These are phyloP conservation scores for Tympanuchus pallidicinctus DNA, from an alignment of 2,113 vertebrate species.

Conservation along the genomic window DNA sequence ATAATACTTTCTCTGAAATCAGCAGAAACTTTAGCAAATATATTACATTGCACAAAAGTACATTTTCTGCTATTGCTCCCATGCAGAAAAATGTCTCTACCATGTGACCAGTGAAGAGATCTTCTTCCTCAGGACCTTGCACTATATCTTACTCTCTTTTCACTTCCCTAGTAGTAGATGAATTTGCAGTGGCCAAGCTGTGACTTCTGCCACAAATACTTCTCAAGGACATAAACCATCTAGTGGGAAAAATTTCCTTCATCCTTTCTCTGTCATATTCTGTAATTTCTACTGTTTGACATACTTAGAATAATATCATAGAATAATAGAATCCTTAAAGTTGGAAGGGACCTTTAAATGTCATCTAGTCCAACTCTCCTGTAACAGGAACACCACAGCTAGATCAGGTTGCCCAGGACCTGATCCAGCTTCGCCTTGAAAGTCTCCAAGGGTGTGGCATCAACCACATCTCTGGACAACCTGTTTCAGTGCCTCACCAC, in stretches of 20 bases:
- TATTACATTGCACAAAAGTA: neutral
- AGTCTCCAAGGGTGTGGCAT: no score
- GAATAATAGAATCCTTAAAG: no score
- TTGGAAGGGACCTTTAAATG: no score
- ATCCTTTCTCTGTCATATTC: neutral
- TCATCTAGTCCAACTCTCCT: no score
- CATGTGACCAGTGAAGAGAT: rapidly evolving
- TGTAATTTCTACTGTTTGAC: neutral
- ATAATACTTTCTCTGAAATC: neutral
- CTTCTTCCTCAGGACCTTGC: neutral
- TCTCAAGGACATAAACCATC: neutral
- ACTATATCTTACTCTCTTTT: neutral
- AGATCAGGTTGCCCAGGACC: no score
- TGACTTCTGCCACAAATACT: neutral
- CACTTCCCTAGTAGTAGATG: neutral
- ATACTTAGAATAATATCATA: neutral
- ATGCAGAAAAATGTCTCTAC: no score
- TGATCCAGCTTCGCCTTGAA: no score
- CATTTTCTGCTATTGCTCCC: neutral
- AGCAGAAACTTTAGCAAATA: neutral
- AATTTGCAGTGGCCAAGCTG: neutral
- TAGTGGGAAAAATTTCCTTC: neutral
- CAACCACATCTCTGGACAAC: no score
- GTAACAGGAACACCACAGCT: no score
- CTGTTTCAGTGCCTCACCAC: no score